Conservation (phyloP, 2,797 vertebrate species). For the Halcyon leucocephala region DNA sequence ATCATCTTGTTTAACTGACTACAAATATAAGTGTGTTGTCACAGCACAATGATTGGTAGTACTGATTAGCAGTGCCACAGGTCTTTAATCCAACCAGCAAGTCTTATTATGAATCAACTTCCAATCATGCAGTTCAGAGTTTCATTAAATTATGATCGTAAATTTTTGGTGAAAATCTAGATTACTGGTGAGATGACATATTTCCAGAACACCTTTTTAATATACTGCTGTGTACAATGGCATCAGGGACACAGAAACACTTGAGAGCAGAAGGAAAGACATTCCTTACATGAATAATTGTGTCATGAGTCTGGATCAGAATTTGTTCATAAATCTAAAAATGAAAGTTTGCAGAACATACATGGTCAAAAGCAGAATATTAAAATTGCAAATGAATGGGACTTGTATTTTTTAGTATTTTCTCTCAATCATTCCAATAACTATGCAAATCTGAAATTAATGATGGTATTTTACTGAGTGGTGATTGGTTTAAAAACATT, state of each 20-base stretch:
- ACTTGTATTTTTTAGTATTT: neutral
- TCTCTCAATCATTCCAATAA: neutral
- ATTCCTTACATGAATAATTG: neutral
- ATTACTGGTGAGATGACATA: neutral
- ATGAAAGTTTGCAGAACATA: neutral
- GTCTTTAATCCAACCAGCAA: neutral
- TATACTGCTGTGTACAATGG: neutral
- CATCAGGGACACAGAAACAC: neutral
- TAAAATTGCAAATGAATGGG: neutral
- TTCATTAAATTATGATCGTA: neutral
- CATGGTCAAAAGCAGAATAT: neutral
- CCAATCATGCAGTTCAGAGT: neutral
- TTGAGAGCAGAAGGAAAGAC: neutral
- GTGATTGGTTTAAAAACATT: neutral
- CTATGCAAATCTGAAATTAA: neutral
- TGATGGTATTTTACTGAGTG: neutral
- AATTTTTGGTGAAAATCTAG: neutral
- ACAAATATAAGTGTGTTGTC: neutral
- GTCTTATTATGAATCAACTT: neutral
- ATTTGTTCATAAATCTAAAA: neutral
- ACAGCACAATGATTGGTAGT: neutral
- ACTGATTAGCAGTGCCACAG: neutral
- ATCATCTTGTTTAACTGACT: neutral
- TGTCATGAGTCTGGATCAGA: neutral
- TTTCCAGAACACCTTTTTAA: neutral